These are phyloP conservation scores for Aspidoscelis tigris DNA, from an alignment of 2,113 vertebrate species.

Conservation along the genomic window DNA sequence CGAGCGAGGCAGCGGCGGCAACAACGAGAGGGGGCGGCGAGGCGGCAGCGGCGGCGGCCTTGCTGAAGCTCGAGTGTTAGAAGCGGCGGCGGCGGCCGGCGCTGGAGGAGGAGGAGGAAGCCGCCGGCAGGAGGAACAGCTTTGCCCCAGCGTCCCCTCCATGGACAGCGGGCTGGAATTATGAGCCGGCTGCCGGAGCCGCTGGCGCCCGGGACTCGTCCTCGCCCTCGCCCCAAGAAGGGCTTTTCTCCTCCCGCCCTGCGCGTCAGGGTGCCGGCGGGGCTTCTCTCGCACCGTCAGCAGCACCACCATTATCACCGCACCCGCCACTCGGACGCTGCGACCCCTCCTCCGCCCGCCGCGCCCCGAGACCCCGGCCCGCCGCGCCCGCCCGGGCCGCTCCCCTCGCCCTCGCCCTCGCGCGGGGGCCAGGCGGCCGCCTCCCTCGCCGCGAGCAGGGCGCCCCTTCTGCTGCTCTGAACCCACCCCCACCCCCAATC, in stretches of 20 bases:
- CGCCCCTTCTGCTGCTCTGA: slow-evolving; percentile 23
- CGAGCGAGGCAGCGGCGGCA: slow-evolving; percentile 45
- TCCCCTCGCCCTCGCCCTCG: neutral
- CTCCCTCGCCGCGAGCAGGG: slow-evolving; percentile 26
- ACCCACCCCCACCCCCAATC: neutral
- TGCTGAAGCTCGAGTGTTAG: neutral
- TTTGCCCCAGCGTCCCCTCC: slow-evolving; percentile 26
- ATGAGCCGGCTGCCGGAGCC: slow-evolving; percentile 46
- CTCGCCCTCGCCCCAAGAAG: slow-evolving; percentile 37
- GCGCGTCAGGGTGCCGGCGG: slow-evolving; percentile 24
- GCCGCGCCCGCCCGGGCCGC: neutral
- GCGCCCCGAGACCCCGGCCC: neutral
- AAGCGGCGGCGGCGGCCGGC: slow-evolving; percentile 11
- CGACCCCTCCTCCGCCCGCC: neutral
- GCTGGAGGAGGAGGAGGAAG: neutral
- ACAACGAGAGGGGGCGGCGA: slow-evolving; percentile 35
- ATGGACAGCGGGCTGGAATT: slow-evolving; percentile 46
- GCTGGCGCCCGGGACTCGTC: slow-evolving; percentile 49
- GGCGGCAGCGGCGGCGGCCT: slow-evolving; percentile 29
- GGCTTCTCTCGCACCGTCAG: neutral
- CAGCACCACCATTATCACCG: neutral
- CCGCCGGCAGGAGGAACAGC: slow-evolving; percentile 14
- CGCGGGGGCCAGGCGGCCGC: slow-evolving; percentile 6
- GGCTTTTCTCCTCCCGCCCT: slow-evolving; percentile 32
- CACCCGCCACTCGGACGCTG: neutral